phyloP scores from a whole-genome alignment of 2,797 vertebrate species.

The Acropternis orthonyx region DNA sequence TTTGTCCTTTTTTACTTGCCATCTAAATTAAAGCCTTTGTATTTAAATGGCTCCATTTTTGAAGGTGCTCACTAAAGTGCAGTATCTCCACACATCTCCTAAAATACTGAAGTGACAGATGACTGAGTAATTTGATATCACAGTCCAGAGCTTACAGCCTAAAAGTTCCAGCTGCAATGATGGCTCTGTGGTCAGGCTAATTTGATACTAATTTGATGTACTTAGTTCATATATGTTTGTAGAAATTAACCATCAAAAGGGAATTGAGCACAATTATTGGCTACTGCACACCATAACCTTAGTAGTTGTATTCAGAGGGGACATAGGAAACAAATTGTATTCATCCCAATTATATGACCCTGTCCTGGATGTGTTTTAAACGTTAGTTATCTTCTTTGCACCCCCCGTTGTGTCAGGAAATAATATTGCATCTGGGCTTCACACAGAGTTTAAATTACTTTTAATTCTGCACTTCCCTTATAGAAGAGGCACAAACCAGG shows the following conservation, averaged over 20 bases:
- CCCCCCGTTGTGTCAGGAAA: slow-evolving; percentile 25
- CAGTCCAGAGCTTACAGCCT: not conserved
- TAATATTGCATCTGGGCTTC: slow-evolving; percentile 7
- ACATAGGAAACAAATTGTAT: not conserved
- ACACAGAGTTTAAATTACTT: slow-evolving; percentile 41
- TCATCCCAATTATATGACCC: not conserved
- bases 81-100: not conserved
- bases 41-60: not conserved
- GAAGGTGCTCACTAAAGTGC: not conserved
- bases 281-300: not conserved
- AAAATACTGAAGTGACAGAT: not conserved
- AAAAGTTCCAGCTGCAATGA: not conserved
- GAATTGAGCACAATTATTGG: not conserved
- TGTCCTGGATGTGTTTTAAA: slow-evolving; percentile 34
- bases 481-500: not conserved
- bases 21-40: not conserved
- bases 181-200: not conserved
- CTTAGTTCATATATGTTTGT: not conserved
- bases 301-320: not conserved
- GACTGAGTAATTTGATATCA: not conserved
- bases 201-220: not conserved
- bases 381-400: not conserved
- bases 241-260: not conserved
- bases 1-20: not conserved
- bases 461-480: slow-evolving; percentile 13